Evolutionary conservation across 2,888 invertebrate species (phyloP), one percentile per base, ranked within the genome.

Genomic region (Thera britannica): DNA sequence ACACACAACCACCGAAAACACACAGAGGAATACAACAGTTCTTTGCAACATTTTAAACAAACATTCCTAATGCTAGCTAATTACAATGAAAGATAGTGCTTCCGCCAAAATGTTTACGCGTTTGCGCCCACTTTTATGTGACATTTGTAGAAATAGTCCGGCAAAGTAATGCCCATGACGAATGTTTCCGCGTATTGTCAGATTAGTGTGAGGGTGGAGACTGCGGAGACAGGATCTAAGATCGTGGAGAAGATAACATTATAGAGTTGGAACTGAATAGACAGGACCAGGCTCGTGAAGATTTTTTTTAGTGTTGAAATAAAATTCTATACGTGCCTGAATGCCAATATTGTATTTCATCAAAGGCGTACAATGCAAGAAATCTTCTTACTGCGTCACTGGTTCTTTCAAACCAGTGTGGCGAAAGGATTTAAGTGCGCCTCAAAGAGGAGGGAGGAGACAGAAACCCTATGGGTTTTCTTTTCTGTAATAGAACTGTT

Each of bases 171-270:
- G 75, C 74, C 77, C 79, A 75, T 80, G 81, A 81, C 81, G 77
- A 75, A 48, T 65, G 80, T 83, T 91, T 90, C 90, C 90, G 89
- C 74, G 81, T 80, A 89, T 91, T 91, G 91, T 91, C 83, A 77
- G 73, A 76, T 76, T 81, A 79, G 81, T 75, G 72, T 71, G 62
- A 79, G 73, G 63, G 77, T 77, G 68, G 72, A 76, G 71, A 62
- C 60, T 70, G 70, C 65, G 62, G 48, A 63, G 67, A 38, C 35
- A 62, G 48, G 46, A 54, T 46, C 55, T 12, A 44, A 68, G 60
- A 64, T 68, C 52, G 64, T 49, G 58, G 55, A 41, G 46, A 56
- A 35, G 61, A 54, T 55, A 54, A 61, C 34, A 34, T 9, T 48
- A 41, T 46, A 55, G 69, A 63, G 61, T 35, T 69, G 38, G 0